These are phyloP conservation scores for Coremacera marginata DNA, from an alignment of 2,888 invertebrate genomes.

Conservation along the genomic window DNA sequence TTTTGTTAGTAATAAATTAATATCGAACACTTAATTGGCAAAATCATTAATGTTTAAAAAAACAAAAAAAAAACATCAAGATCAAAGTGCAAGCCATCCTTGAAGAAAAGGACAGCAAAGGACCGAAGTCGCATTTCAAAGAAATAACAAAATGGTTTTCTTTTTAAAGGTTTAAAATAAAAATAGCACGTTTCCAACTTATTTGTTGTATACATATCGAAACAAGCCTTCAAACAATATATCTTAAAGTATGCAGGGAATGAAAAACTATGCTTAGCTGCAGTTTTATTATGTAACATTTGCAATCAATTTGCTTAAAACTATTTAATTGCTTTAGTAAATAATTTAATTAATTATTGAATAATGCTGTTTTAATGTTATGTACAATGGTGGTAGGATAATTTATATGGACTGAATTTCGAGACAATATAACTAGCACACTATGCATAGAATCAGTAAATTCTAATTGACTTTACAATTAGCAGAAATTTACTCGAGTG, in stretches of 20 bases:
- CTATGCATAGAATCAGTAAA: not conserved
- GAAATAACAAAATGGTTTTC: too few relatives aligned
- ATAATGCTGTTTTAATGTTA: conserved; percentile 19
- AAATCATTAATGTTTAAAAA: not conserved
- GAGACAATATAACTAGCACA: not conserved
- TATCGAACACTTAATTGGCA: too few relatives aligned
- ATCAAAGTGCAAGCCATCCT: not conserved
- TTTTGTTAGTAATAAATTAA: too few relatives aligned
- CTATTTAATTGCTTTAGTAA: conserved; percentile 21
- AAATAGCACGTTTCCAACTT: too few relatives aligned
- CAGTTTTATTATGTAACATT: not conserved
- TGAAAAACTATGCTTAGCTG: not conserved
- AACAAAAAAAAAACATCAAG: not conserved
- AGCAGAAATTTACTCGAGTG: not conserved
- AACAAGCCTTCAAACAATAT: too few relatives aligned
- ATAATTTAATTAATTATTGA: conserved; percentile 17
- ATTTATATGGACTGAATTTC: not conserved
- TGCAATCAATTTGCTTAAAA: conserved; percentile 10
- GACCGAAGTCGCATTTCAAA: too few relatives aligned
- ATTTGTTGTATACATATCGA: too few relatives aligned
- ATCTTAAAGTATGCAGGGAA: not conserved
- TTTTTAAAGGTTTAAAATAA: too few relatives aligned
- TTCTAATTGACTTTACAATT: conserved; percentile 7
- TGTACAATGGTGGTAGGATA: conserved; percentile 21
- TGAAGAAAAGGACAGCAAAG: not conserved